phyloP scores from a whole-genome alignment of 2,888 invertebrate genomes.

The Sinotaia quadrata region DNA sequence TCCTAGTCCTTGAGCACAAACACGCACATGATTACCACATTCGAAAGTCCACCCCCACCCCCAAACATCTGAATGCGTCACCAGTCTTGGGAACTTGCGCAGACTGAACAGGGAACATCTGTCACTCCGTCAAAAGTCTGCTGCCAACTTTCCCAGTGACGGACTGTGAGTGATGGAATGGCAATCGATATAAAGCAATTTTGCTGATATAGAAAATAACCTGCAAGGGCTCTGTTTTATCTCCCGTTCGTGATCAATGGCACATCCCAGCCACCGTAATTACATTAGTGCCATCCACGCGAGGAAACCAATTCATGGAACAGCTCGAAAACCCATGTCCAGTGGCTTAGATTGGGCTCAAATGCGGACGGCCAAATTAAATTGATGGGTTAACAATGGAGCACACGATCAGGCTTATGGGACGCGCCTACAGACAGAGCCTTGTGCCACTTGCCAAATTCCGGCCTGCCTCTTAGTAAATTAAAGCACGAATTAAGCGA shows the following conservation, averaged over 20 bases:
- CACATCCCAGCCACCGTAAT: conserved; percentile 25
- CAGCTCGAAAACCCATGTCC: conserved; percentile 28
- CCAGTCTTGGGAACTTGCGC: background rate
- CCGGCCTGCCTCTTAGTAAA: too few species aligned
- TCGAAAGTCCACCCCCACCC: background rate
- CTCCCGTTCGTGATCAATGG: conserved; percentile 33
- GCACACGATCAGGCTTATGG: conserved; percentile 29
- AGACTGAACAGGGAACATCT: background rate
- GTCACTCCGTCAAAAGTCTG: too few species aligned
- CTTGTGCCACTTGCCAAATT: background rate
- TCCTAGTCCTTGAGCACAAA: too few species aligned
- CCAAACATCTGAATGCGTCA: background rate
- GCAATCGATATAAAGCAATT: conserved; percentile 35
- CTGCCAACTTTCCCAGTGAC: background rate
- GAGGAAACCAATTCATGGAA: conserved; percentile 14
- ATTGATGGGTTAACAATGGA: conserved; percentile 31
- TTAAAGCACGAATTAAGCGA: too few species aligned
- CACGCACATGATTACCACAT: too few species aligned
- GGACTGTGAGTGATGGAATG: conserved; percentile 12
- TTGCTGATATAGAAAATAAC: conserved; percentile 33
- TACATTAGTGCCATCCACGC: conserved; percentile 26
- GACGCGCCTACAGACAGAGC: background rate
- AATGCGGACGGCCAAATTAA: conserved; percentile 31
- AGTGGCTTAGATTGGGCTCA: conserved; percentile 29
- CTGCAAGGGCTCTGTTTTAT: conserved; percentile 31